Conservation (phyloP, 2,113 vertebrate species). For the Scomber japonicus region DNA sequence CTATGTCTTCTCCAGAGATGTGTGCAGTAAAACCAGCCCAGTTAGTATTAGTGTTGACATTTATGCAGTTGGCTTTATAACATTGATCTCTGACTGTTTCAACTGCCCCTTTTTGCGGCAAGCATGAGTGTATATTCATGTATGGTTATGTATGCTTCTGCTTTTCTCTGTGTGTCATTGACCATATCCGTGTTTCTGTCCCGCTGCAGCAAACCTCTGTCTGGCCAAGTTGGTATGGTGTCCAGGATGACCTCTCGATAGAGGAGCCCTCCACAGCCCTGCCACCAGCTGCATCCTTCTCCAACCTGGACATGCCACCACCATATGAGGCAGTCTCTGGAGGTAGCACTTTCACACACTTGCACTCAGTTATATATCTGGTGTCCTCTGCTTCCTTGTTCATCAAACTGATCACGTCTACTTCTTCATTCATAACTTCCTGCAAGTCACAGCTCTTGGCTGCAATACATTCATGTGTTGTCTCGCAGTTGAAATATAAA, state of each 20-base stretch:
- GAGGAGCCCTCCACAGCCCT: constrained; percentile 85
- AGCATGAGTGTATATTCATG: neutral
- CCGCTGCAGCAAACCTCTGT: constrained; percentile 82
- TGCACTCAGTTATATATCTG: neutral
- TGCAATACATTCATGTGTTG: neutral
- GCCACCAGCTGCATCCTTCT: constrained; percentile 85
- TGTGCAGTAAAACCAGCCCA: constrained; percentile 29
- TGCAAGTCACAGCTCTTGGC: neutral
- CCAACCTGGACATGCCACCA: constrained; percentile 88
- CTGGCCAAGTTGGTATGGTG: constrained; percentile 88
- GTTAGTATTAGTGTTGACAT: neutral
- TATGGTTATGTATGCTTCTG: constrained; percentile 15
- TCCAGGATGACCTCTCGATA: constrained; percentile 86
- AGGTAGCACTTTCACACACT: constrained; percentile 69
- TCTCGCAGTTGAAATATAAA: neutral
- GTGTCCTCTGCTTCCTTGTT: neutral
- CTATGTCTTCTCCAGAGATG: neutral
- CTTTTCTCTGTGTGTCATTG: constrained; percentile 12
- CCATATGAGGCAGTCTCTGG: constrained; percentile 87
- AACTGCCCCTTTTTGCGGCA: neutral
- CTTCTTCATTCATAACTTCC: constrained; percentile 1
- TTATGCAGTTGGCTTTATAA: neutral
- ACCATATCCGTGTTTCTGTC: constrained; percentile 21
- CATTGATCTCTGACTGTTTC: neutral
- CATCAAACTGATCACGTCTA: no score